A percentile compares a stretch with the other conserved stretches of the same genome.
Conservation (phyloP, 1,140 invertebrate genomes). For the Drosophila sucinea region DNA sequence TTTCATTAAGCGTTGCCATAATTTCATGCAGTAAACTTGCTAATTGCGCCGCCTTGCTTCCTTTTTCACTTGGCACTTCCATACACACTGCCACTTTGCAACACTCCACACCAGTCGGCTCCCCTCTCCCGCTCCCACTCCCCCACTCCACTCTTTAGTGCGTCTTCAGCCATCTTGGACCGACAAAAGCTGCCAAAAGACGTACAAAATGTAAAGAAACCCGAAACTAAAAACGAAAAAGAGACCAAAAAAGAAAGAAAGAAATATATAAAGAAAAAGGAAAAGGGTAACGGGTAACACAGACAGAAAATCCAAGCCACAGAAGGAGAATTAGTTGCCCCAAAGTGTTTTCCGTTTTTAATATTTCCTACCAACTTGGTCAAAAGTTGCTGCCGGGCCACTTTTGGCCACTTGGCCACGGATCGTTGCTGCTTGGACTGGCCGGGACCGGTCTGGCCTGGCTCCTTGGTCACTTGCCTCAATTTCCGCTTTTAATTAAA, state of each 20-base stretch:
- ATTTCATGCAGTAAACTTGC: constrained; percentile 81
- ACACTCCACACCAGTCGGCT: constrained; percentile 17
- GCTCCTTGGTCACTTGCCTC: constrained; percentile 58
- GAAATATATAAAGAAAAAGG: constrained; percentile 49
- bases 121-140: constrained; percentile 19
- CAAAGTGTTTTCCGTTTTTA: constrained; percentile 81
- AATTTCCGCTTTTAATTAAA: constrained; percentile 81
- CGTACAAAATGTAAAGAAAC: constrained; percentile 48
- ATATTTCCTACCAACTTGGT: constrained; percentile 65
- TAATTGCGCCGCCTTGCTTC: constrained; percentile 73
- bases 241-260: not conserved
- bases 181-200: constrained; percentile 68
- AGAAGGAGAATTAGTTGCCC: constrained; percentile 67
- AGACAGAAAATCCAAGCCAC: constrained; percentile 19
- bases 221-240: not conserved
- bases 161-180: constrained; percentile 36
- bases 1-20: constrained; percentile 78
- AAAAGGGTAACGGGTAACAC: constrained; percentile 46
- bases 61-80: constrained; percentile 63
- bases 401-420: constrained; percentile 59
- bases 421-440: constrained; percentile 34
- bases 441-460: not conserved
- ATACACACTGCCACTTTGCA: constrained; percentile 25
- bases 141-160: constrained; percentile 9
- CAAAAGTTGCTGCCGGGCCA: constrained; percentile 54